Base-by-base conservation (phyloP, 2,888 invertebrate genomes). In the Pristionchus entomophagus region DNA sequence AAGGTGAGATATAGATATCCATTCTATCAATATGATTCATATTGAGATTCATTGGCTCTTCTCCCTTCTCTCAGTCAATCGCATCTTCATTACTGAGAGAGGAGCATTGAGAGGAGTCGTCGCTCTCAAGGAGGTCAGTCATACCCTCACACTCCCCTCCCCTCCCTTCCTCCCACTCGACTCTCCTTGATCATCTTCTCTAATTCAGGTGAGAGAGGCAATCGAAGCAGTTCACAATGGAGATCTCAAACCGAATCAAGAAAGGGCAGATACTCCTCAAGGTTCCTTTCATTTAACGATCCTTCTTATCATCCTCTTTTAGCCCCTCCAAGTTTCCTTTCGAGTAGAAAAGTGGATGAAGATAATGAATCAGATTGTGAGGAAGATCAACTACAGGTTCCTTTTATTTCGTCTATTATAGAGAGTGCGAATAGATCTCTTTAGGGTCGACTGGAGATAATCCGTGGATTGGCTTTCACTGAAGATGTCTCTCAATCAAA, bases 371-470 rank as follows among this genome's bases (percentile, higher is more conserved):
- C 41, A 10, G 77, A 77, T 17, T n/a, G 17, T 0, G 77, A 77
- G 19, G 77, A 77, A 29, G 77, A 77, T 45, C 41, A 77, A 26
- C 49, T 77, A 19, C 77, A 77, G 77, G 77, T 45, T 29, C n/a
- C n/a, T n/a, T n/a, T n/a, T n/a, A 45, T 45, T 45, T 45, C 8
- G 6, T 6, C 14, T 45, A 6, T 45, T 45, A 45, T 45, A 10
- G 6, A 14, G 45, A 6, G 6, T 45, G 45, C 45, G 3, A 26
- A n/a, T 59, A n/a, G 56, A n/a, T n/a, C n/a, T n/a, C n/a, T n/a
- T n/a, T 6, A 65, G 65, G 65, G 65, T 22, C 65, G 65, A 22
- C 35, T 65, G 38, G 65, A 65, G 22, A 65, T 65, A 22, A 35
- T 65, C 35, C 65, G 65, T 35, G 65, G 65, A 3, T 32, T 35